Conservation (phyloP, 2,888 invertebrate genomes). For the Nebria brevicollis region DNA sequence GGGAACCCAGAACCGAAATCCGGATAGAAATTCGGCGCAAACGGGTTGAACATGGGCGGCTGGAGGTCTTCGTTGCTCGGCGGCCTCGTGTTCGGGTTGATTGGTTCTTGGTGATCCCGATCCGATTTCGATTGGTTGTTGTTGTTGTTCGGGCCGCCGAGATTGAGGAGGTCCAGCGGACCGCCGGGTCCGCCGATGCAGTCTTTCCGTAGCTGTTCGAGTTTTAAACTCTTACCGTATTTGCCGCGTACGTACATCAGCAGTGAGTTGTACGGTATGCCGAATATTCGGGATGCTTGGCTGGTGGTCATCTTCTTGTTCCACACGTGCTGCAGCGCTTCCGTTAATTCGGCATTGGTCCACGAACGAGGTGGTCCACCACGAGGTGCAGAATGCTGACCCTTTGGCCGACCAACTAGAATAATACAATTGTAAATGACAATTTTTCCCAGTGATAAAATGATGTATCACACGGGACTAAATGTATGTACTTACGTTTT, state of each 20-base stretch:
- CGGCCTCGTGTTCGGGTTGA: conserved; percentile 67
- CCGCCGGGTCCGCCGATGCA: conserved; percentile 81
- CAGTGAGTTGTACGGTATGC: conserved; percentile 92
- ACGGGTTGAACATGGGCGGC: conserved; percentile 78
- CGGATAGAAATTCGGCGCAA: conserved; percentile 84
- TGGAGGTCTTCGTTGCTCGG: conserved; percentile 71
- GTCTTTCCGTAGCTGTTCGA: conserved; percentile 88
- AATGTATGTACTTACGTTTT: conserved; percentile 74
- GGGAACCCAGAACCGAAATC: conserved; percentile 84
- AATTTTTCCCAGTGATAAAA: neutral
- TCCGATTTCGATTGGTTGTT: conserved; percentile 68
- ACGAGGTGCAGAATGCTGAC: conserved; percentile 90
- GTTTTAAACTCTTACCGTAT: conserved; percentile 90
- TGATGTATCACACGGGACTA: neutral
- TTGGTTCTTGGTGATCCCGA: conserved; percentile 53
- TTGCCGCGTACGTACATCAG: conserved; percentile 93
- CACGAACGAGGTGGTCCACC: conserved; percentile 92
- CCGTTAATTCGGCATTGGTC: conserved; percentile 91
- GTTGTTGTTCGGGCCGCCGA: conserved; percentile 65
- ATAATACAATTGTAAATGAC: conserved; percentile 50
- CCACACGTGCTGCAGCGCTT: conserved; percentile 94
- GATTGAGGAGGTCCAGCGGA: conserved; percentile 74
- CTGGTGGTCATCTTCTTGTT: conserved; percentile 95
- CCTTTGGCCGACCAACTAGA: conserved; percentile 84
- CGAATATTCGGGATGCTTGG: conserved; percentile 89